A percentile compares a stretch with the other conserved stretches of the same genome.
Conservation (phyloP, 2,113 vertebrate genomes). For the Chunga burmeisteri region DNA sequence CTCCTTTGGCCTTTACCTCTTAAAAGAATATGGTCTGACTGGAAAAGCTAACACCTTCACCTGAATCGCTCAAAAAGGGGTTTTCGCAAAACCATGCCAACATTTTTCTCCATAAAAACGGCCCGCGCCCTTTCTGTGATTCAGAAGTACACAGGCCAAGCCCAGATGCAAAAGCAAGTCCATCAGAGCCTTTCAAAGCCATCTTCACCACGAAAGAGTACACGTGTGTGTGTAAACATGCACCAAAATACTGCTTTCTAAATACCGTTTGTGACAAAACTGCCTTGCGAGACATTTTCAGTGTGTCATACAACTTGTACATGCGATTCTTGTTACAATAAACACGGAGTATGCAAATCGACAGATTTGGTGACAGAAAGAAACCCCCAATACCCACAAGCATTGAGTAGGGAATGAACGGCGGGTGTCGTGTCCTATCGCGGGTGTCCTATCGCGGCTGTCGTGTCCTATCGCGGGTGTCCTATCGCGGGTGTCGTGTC, state of each 20-base stretch:
- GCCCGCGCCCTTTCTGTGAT: rapidly evolving
- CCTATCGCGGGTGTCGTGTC: too few species aligned
- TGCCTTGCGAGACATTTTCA: neutral
- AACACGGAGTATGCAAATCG: neutral
- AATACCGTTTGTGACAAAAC: rapidly evolving
- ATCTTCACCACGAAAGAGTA: neutral
- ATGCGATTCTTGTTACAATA: rapidly evolving
- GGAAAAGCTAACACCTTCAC: neutral
- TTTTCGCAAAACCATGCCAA: neutral
- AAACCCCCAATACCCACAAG: rapidly evolving
- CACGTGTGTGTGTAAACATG: rapidly evolving
- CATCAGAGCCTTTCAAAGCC: neutral
- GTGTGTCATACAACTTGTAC: rapidly evolving
- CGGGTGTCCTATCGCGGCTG: too few species aligned
- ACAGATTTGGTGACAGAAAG: rapidly evolving
- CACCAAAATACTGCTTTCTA: neutral
- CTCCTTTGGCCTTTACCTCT: neutral
- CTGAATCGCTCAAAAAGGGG: neutral
- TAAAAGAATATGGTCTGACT: neutral
- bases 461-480: too few species aligned
- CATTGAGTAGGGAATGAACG: too few species aligned
- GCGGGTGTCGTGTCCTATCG: too few species aligned
- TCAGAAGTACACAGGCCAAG: neutral
- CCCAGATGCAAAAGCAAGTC: neutral
- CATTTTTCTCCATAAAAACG: neutral